A percentile compares a stretch with the other conserved stretches of the same genome.
Evolutionary conservation across 2,113 vertebrate species (phyloP).

Genomic region (Istiophorus platypterus): DNA sequence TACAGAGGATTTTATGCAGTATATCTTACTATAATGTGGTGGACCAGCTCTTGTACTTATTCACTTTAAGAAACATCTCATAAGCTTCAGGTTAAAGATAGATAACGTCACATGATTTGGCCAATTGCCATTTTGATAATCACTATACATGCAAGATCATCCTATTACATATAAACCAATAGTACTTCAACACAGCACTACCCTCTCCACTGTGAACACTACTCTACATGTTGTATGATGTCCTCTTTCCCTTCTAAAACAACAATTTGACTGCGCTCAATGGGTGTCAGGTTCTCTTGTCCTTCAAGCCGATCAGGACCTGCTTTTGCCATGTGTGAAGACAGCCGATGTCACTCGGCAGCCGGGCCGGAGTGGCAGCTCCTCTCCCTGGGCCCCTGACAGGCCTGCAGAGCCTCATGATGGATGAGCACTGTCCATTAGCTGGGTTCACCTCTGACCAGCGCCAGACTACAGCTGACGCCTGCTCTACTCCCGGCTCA

Average conservation of each 20-base stretch:
- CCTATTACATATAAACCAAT: neutral
- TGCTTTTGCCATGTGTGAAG: conserved; percentile 62
- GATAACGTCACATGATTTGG: neutral
- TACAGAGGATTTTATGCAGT: neutral
- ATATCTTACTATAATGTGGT: neutral
- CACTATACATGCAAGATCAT: neutral
- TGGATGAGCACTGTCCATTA: conserved; percentile 89
- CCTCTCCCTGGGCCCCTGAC: conserved; percentile 80
- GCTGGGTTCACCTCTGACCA: conserved; percentile 85
- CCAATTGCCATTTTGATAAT: neutral
- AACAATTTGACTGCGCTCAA: conserved; percentile 65
- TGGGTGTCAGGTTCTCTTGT: conserved; percentile 74
- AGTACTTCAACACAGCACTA: conserved; percentile 8
- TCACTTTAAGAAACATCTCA: neutral
- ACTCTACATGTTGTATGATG: conserved; percentile 24
- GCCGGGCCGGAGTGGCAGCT: conserved; percentile 79
- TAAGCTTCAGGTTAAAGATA: neutral
- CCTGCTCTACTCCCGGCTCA: conserved; percentile 79
- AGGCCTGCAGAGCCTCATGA: conserved; percentile 84
- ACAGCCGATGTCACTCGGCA: conserved; percentile 78
- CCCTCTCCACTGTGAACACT: conserved; percentile 12
- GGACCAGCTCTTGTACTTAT: neutral
- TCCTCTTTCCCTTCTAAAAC: conserved; percentile 48
- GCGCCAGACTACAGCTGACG: conserved; percentile 84
- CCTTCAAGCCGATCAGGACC: conserved; percentile 73